Percentiles rank a stretch among this genome's conserved stretches.
Conservation (phyloP, 2,888 invertebrate species). For the Cryptocephalus moraei region DNA sequence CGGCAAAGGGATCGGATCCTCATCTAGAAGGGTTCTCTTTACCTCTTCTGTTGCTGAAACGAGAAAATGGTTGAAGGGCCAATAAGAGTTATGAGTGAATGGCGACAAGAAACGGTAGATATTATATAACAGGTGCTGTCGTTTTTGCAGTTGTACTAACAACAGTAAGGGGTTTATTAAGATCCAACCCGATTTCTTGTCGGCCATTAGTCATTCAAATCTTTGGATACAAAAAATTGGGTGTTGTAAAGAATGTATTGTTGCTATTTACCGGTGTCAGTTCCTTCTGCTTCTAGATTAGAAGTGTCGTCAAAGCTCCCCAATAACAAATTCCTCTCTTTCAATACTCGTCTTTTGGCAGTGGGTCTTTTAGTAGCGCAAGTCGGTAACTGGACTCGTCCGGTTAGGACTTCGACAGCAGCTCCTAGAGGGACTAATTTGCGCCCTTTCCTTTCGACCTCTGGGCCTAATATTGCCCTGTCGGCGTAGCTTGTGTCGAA, state of each 20-base stretch:
- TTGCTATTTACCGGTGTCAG: background rate
- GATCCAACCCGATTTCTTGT: too few species aligned
- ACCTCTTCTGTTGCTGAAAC: slow-evolving; percentile 26
- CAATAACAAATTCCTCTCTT: slow-evolving; percentile 56
- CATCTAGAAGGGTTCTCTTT: slow-evolving; percentile 60
- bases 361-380: slow-evolving; percentile 43
- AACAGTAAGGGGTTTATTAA: too few species aligned
- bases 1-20: slow-evolving; percentile 55
- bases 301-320: slow-evolving; percentile 47
- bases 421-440: slow-evolving; percentile 74
- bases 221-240: too few species aligned
- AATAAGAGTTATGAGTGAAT: too few species aligned
- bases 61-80: background rate
- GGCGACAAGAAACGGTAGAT: too few species aligned
- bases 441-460: slow-evolving; percentile 60
- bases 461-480: slow-evolving; percentile 68
- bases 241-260: too few species aligned
- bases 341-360: slow-evolving; percentile 38
- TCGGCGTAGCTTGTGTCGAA: slow-evolving; percentile 86
- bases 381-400: slow-evolving; percentile 67
- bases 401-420: slow-evolving; percentile 80
- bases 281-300: slow-evolving; percentile 4
- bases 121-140: too few species aligned
- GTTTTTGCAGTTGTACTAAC: too few species aligned
- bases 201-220: too few species aligned